Base-by-base conservation (phyloP, 2,797 vertebrate genomes). In the Tangara arthus region DNA sequence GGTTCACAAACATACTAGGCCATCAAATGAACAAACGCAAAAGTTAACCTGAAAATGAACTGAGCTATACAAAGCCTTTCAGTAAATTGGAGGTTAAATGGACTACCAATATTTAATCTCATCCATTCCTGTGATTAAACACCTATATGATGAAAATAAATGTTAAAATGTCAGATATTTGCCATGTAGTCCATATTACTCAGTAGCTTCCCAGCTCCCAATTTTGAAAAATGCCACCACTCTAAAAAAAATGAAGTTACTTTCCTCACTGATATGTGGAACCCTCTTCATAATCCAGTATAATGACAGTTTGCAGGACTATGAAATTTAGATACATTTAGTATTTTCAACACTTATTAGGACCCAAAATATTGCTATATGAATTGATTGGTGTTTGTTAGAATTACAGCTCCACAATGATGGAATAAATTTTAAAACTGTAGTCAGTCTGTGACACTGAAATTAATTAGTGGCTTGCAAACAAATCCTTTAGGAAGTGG, bases 401-500 rank as follows among this genome's bases (percentile, higher is more conserved):
- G 82, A 92, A 93, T 78, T 89, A 77, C 60, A 95, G 93, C 70
- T 97, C 73, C 59, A 88, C 72, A 73, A 34, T 47, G 46, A 94
- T 84, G 80, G 64, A 80, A 90, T 71, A 82, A 56, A 73, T 91
- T 93, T 78, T 15, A 95, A 96, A 94, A 89, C 82, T 93, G 64
- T 84, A 95, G 85, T 69, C 94, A 91, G 69, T 46, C 22, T 57
- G 20, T 87, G 71, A 63, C 71, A 94, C 32, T 94, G 76, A 95
- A 79, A 96, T 94, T 85, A 93, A 77, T 83, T 12, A 57, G 57
- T 55, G 32, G 35, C 90, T 95, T 87, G 86, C 83, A 97, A 97
- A 97, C 77, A 96, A 94, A 94, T 77, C 5, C 9, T 93, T 96
- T 94, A 77, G 30, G 75, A 96, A 94, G 70, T 22, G 11, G 21